Conservation (phyloP, 1,140 invertebrate genomes). For the Cotesia typhae region DNA sequence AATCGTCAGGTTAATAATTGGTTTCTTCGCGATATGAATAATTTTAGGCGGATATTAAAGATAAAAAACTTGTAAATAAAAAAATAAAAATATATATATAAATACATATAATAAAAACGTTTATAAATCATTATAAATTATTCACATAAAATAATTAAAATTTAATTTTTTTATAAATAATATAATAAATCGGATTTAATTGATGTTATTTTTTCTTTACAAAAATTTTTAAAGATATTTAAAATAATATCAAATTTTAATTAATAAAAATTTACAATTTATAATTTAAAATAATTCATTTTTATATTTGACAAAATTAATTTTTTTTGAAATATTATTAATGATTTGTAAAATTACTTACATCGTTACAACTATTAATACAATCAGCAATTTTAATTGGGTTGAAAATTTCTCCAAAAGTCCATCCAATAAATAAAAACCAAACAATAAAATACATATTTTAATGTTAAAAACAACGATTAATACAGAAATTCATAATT, state of each 20-base stretch:
- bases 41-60: conserved; percentile 5
- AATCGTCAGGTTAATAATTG: conserved; percentile 12
- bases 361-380: background rate
- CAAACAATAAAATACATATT: background rate
- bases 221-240: too few relatives aligned
- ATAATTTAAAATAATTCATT: too few relatives aligned
- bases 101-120: background rate
- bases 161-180: background rate
- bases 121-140: conserved; percentile 5
- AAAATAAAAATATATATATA: background rate
- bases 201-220: too few relatives aligned
- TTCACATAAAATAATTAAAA: background rate
- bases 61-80: background rate
- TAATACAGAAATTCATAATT: background rate
- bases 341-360: too few relatives aligned
- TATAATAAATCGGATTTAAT: background rate
- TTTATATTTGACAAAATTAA: too few relatives aligned
- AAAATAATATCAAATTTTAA: too few relatives aligned
- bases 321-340: too few relatives aligned
- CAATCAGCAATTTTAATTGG: background rate
- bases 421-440: background rate
- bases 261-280: too few relatives aligned
- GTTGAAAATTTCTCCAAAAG: background rate
- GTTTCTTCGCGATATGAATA: background rate
- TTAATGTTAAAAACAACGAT: background rate